These are phyloP conservation scores for Venturia canescens DNA, from an alignment of 1,140 invertebrate species.

Conservation along the genomic window DNA sequence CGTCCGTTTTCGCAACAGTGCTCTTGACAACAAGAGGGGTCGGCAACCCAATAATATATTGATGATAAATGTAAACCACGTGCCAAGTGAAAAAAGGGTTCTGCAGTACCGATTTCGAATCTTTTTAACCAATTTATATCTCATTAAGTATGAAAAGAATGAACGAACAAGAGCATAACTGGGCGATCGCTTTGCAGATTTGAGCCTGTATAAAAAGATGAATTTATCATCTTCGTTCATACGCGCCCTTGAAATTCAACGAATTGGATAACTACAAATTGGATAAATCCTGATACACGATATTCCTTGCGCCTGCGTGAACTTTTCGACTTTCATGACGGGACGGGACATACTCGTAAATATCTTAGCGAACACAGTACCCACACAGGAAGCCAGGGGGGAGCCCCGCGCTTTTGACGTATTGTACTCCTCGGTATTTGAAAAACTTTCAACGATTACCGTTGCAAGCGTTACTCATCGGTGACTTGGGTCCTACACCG, in stretches of 20 bases:
- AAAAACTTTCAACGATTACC: slow-evolving; percentile 13
- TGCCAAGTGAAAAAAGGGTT: background rate
- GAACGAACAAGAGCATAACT: background rate
- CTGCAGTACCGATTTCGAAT: background rate
- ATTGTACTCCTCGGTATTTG: background rate
- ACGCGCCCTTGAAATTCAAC: background rate
- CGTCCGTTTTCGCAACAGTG: no score
- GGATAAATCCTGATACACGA: slow-evolving; percentile 22
- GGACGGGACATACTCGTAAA: background rate
- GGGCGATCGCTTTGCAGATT: background rate
- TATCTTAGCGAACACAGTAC: slow-evolving; percentile 36
- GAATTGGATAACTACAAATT: slow-evolving; percentile 16
- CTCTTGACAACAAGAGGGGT: no score
- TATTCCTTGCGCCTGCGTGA: background rate
- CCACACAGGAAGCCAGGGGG: background rate
- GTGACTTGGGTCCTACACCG: background rate
- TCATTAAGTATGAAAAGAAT: background rate
- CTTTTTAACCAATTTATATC: background rate
- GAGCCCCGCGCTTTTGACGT: background rate
- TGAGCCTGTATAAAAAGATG: no score
- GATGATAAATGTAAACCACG: no score
- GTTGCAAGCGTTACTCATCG: background rate
- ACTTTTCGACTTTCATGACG: background rate
- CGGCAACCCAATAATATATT: no score
- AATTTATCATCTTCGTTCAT: no score